A percentile compares a stretch with the other conserved stretches of the same genome.
Evolutionary conservation across 2,797 vertebrate genomes (phyloP).

Genomic region (Pangasius macronema): DNA sequence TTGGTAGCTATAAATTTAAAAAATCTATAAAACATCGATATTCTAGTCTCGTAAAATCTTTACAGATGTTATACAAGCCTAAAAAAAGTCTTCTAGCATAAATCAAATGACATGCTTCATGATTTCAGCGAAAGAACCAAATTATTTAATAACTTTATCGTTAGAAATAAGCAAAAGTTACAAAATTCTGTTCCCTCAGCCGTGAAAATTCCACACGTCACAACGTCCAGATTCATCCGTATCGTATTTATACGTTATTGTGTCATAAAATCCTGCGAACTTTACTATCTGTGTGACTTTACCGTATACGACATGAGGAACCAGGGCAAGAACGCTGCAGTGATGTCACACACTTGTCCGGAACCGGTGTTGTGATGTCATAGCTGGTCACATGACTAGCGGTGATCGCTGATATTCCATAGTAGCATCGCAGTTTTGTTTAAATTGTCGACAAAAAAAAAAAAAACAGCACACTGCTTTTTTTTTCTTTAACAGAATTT

Average conservation of each 20-base stretch:
- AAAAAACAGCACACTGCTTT: too few relatives aligned
- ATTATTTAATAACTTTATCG: not conserved
- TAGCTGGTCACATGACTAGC: too few relatives aligned
- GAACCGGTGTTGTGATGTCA: not conserved
- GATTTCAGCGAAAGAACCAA: not conserved
- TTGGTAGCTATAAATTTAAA: not conserved
- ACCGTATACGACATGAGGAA: not conserved
- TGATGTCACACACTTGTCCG: not conserved
- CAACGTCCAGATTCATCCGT: not conserved
- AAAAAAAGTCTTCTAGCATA: not conserved
- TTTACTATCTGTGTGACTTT: not conserved
- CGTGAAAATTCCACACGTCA: not conserved
- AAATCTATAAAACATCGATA: not conserved
- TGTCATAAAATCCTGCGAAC: not conserved
- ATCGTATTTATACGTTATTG: not conserved
- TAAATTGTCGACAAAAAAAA: too few relatives aligned
- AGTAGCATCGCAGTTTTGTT: too few relatives aligned
- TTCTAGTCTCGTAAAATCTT: not conserved
- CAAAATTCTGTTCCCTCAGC: not conserved
- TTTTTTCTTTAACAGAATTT: too few relatives aligned
- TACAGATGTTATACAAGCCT: too few relatives aligned
- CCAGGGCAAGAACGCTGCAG: not conserved
- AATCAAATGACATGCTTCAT: not conserved
- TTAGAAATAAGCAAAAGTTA: not conserved
- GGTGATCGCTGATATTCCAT: too few relatives aligned